Evolutionary conservation across 2,113 vertebrate species (phyloP).

Genomic region (Seriola rivoliana): DNA sequence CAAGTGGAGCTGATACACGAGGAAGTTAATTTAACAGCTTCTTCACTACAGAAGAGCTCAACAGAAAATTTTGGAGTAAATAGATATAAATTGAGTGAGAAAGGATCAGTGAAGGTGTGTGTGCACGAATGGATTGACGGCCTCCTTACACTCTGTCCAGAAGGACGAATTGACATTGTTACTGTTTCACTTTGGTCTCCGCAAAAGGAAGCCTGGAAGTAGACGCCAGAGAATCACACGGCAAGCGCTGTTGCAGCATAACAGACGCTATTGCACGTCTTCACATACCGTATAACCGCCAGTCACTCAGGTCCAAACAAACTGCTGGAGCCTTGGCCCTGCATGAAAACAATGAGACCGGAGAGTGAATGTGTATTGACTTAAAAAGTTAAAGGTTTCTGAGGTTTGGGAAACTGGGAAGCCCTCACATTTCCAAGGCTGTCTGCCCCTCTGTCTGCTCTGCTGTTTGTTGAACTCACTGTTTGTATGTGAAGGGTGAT

Average conservation of each 20-base stretch:
- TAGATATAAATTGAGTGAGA: too few relatives aligned
- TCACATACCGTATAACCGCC: neutral
- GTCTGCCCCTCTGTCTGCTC: neutral
- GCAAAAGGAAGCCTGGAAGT: conserved; percentile 62
- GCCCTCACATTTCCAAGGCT: neutral
- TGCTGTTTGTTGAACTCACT: neutral
- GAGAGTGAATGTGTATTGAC: neutral
- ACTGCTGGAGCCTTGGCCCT: neutral
- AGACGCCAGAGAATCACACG: conserved; percentile 36
- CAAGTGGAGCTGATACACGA: too few relatives aligned
- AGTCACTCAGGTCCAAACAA: conserved; percentile 54
- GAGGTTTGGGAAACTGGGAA: neutral
- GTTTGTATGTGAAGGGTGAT: neutral
- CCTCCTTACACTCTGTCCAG: conserved; percentile 45
- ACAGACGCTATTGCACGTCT: conserved; percentile 16
- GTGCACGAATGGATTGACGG: too few relatives aligned
- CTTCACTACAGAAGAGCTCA: too few relatives aligned
- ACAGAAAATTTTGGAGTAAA: too few relatives aligned
- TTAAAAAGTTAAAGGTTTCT: neutral
- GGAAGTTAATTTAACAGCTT: too few relatives aligned
- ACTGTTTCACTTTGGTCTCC: conserved; percentile 20
- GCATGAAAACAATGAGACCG: conserved; percentile 3
- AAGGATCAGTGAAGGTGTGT: too few relatives aligned
- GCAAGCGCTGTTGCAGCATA: conserved; percentile 24
- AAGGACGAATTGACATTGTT: conserved; percentile 30